phyloP scores from a whole-genome alignment of 2,888 invertebrate genomes.

The Leucozona laternaria region DNA sequence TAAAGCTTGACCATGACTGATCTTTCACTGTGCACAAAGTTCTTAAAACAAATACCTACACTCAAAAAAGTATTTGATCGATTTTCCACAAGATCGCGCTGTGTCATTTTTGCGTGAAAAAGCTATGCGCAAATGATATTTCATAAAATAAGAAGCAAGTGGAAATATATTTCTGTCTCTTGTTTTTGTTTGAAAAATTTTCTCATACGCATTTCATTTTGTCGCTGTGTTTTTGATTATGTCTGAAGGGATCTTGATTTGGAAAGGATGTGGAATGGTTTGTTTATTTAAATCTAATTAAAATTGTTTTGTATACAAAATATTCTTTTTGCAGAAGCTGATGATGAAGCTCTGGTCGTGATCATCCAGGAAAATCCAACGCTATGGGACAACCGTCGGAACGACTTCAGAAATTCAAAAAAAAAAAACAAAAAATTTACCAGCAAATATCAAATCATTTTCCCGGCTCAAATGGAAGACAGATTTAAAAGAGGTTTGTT shows the following conservation, averaged over 20 bases:
- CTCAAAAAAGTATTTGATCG: neutral
- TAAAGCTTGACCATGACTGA: too few relatives aligned
- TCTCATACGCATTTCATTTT: too few relatives aligned
- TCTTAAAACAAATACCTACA: neutral
- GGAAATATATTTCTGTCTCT: too few relatives aligned
- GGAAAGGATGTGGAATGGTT: too few relatives aligned
- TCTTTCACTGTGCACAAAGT: neutral
- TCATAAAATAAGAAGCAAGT: too few relatives aligned
- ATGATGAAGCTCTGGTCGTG: neutral
- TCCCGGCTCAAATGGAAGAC: neutral
- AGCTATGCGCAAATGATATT: too few relatives aligned
- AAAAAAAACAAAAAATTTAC: too few relatives aligned
- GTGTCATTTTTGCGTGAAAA: too few relatives aligned
- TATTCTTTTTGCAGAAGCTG: neutral
- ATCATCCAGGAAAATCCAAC: constrained; percentile 10
- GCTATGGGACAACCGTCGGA: neutral
- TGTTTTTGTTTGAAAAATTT: too few relatives aligned
- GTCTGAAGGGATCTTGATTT: too few relatives aligned
- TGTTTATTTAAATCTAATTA: neutral
- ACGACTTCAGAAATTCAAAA: neutral
- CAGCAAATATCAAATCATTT: too few relatives aligned
- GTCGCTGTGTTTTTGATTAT: too few relatives aligned
- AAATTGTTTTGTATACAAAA: neutral
- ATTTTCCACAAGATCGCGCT: neutral
- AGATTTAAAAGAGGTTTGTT: neutral